phyloP scores from a whole-genome alignment of 2,113 vertebrate species.

The Ursus arctos region DNA sequence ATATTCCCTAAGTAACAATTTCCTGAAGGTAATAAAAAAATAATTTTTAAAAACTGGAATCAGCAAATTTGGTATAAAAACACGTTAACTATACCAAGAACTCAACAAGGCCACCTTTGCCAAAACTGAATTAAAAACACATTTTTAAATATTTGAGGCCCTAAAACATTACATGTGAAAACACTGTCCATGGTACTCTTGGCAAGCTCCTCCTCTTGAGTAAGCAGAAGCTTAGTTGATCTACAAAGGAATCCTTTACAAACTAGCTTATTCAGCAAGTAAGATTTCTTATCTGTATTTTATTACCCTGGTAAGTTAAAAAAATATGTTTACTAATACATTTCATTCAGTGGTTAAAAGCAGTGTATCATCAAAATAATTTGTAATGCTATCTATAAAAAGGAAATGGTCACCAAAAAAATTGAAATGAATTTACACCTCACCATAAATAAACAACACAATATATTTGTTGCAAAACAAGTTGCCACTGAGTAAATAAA shows the following conservation, averaged over 20 bases:
- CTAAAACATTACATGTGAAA: neutral
- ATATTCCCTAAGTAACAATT: slow-evolving; percentile 52
- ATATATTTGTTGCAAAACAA: neutral
- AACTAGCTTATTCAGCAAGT: neutral
- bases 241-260: neutral
- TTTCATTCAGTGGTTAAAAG: slow-evolving; percentile 13
- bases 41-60: neutral
- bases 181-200: slow-evolving; percentile 74
- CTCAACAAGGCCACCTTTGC: slow-evolving; percentile 47
- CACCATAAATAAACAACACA: neutral
- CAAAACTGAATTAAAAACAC: slow-evolving; percentile 64
- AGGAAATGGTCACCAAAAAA: slow-evolving; percentile 9
- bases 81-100: slow-evolving; percentile 42
- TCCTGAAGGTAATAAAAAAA: slow-evolving; percentile 52
- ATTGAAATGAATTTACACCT: neutral
- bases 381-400: neutral
- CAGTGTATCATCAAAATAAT: neutral
- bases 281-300: neutral
- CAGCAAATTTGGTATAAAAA: slow-evolving; percentile 35
- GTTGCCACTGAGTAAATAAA: neutral
- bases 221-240: neutral
- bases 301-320: neutral
- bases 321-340: neutral
- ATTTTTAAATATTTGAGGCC: neutral
- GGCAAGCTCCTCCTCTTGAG: neutral